Evolutionary conservation across 2,797 vertebrate genomes (phyloP).

Genomic region (Propithecus deckenii): DNA sequence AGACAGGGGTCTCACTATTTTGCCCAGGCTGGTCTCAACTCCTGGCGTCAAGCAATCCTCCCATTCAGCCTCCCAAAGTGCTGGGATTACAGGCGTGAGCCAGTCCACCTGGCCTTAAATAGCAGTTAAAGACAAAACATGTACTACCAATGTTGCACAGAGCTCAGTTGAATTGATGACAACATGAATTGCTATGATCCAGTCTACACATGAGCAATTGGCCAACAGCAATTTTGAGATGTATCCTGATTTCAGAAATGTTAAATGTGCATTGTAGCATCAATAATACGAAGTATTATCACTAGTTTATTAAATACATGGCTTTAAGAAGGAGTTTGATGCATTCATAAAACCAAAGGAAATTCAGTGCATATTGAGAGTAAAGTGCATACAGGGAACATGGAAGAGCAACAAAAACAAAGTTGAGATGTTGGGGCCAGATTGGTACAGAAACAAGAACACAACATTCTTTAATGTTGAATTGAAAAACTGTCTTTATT

Average conservation of each 20-base stretch:
- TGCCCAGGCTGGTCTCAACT: too few relatives aligned
- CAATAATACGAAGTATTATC: not conserved
- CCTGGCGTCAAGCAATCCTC: too few relatives aligned
- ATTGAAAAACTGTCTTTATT: slow-evolving; percentile 1
- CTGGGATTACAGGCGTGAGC: too few relatives aligned
- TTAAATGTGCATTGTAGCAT: not conserved
- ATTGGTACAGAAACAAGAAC: not conserved
- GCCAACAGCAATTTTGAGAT: not conserved
- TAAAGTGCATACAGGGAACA: not conserved
- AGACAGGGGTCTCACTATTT: too few relatives aligned
- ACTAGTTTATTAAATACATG: not conserved
- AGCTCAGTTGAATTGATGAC: not conserved
- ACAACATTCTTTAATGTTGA: not conserved
- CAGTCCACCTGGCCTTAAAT: too few relatives aligned
- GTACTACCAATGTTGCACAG: not conserved
- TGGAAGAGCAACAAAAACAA: not conserved
- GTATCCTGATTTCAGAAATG: not conserved
- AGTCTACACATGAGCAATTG: not conserved
- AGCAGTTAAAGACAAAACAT: not conserved
- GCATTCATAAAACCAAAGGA: not conserved
- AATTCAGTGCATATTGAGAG: not conserved
- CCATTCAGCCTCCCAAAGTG: too few relatives aligned
- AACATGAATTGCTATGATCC: not conserved
- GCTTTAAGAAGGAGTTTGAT: not conserved
- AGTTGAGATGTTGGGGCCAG: not conserved